Evolutionary conservation across 2,888 invertebrate genomes (phyloP).

Genomic region (Drosophila anomalata): DNA sequence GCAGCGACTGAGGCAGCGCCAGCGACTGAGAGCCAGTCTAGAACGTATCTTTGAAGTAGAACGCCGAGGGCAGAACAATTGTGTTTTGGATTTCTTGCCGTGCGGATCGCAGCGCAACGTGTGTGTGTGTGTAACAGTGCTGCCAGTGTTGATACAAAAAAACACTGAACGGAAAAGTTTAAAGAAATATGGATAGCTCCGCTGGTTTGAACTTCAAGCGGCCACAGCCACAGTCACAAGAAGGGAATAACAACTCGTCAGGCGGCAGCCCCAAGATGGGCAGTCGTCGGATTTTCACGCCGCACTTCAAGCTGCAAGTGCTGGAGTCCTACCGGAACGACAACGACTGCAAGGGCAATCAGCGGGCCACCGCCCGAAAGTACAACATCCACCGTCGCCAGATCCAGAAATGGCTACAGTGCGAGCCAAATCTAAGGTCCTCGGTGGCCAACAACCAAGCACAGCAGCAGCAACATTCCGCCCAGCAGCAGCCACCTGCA

Average conservation of each 20-base stretch:
- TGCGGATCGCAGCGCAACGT: conserved; percentile 76
- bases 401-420: conserved; percentile 96
- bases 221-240: conserved; percentile 24
- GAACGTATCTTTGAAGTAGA: conserved; percentile 81
- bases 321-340: conserved; percentile 94
- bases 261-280: conserved; percentile 86
- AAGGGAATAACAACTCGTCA: conserved; percentile 25
- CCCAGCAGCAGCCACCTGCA: conserved; percentile 49
- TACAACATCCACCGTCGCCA: conserved; percentile 95
- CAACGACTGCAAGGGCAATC: conserved; percentile 94
- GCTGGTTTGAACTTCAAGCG: conserved; percentile 37
- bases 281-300: conserved; percentile 93
- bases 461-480: conserved; percentile 74
- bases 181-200: conserved; percentile 32
- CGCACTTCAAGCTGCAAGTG: conserved; percentile 94
- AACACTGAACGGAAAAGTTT: conserved; percentile 1
- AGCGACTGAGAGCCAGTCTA: conserved; percentile 65
- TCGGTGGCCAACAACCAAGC: conserved; percentile 86
- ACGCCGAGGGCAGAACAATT: conserved; percentile 82
- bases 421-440: conserved; percentile 91
- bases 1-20: conserved; percentile 30
- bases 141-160: conserved; percentile 53
- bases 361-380: conserved; percentile 94
- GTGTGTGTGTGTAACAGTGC: conserved; percentile 55
- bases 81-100: conserved; percentile 83